A percentile compares a stretch with the other conserved stretches of the same genome.
These are phyloP conservation scores for Sebastes kiyomatsui DNA, from an alignment of 2,797 vertebrate species.

Conservation along the genomic window DNA sequence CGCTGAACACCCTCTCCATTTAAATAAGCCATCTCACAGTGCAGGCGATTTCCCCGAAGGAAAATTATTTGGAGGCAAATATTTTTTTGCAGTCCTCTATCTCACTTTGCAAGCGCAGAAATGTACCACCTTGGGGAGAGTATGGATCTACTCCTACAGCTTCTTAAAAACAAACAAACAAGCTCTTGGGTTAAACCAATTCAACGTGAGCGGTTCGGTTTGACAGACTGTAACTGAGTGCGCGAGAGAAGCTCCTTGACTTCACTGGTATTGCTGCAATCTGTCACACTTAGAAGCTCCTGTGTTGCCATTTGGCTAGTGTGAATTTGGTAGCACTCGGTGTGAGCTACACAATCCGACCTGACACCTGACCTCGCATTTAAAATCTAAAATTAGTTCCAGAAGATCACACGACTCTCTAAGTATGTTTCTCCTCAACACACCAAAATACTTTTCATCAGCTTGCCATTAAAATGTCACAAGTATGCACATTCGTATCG, in stretches of 20 bases:
- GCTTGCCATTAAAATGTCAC: constrained; percentile 11
- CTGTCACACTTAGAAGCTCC: constrained; percentile 63
- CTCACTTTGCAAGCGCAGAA: constrained; percentile 63
- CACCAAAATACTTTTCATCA: constrained; percentile 22
- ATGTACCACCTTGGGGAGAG: constrained; percentile 40
- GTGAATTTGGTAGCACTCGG: constrained; percentile 51
- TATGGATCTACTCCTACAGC: constrained; percentile 22
- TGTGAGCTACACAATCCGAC: constrained; percentile 48
- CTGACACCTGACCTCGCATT: constrained; percentile 59
- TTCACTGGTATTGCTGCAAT: constrained; percentile 67
- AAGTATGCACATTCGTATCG: not conserved
- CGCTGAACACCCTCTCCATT: constrained; percentile 43
- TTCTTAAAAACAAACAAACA: constrained; percentile 49
- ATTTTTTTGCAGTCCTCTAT: constrained; percentile 52
- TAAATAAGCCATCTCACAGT: constrained; percentile 63
- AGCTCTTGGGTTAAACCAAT: constrained; percentile 32
- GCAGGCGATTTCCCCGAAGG: constrained; percentile 38
- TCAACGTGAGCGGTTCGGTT: constrained; percentile 42
- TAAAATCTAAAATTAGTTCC: constrained; percentile 65
- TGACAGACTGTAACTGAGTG: constrained; percentile 57
- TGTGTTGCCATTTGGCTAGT: constrained; percentile 56
- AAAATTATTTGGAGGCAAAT: constrained; percentile 46
- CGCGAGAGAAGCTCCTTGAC: constrained; percentile 62
- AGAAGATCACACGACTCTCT: constrained; percentile 4
- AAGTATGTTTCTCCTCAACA: constrained; percentile 2